A percentile compares a stretch with the other conserved stretches of the same genome.
Conservation (phyloP, 2,113 vertebrate genomes). For the Hippocampus comes region DNA sequence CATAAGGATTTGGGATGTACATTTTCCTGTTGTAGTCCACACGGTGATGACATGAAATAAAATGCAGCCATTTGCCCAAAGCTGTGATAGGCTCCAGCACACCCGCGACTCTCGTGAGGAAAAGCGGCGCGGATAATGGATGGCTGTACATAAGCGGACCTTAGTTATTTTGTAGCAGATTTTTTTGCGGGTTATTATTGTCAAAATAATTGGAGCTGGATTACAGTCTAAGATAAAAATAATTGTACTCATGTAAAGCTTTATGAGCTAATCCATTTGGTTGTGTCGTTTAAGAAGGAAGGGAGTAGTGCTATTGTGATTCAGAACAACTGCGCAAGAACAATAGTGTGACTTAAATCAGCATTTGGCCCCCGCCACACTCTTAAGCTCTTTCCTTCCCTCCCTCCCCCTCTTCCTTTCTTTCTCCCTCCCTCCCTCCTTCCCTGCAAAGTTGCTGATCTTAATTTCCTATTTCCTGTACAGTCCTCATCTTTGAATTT, state of each 20-base stretch:
- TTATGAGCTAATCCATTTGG: not conserved
- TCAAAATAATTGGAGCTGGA: too few species aligned
- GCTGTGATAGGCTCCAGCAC: too few species aligned
- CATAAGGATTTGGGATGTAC: not conserved
- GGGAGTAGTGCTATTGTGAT: not conserved
- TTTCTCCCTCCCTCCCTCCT: not conserved
- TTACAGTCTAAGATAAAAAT: not conserved
- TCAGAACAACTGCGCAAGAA: slow-evolving; percentile 49
- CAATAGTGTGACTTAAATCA: slow-evolving; percentile 52
- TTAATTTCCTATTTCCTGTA: slow-evolving; percentile 61
- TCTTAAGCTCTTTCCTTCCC: slow-evolving; percentile 38
- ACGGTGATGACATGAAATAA: too few species aligned
- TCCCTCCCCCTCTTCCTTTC: not conserved
- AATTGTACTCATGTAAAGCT: not conserved
- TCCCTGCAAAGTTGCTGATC: slow-evolving; percentile 42
- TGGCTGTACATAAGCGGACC: too few species aligned
- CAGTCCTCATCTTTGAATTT: not conserved
- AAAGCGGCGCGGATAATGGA: too few species aligned
- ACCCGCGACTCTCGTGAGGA: too few species aligned
- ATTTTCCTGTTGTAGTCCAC: not conserved
- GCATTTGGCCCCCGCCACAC: slow-evolving; percentile 22
- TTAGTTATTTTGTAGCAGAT: too few species aligned
- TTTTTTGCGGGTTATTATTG: too few species aligned
- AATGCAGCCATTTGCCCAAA: too few species aligned
- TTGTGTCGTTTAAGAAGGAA: not conserved